Percentiles rank a stretch among this genome's conserved stretches.
These are phyloP conservation scores for Brachionus rubens DNA, from an alignment of 1,140 invertebrate species.

Conservation along the genomic window DNA sequence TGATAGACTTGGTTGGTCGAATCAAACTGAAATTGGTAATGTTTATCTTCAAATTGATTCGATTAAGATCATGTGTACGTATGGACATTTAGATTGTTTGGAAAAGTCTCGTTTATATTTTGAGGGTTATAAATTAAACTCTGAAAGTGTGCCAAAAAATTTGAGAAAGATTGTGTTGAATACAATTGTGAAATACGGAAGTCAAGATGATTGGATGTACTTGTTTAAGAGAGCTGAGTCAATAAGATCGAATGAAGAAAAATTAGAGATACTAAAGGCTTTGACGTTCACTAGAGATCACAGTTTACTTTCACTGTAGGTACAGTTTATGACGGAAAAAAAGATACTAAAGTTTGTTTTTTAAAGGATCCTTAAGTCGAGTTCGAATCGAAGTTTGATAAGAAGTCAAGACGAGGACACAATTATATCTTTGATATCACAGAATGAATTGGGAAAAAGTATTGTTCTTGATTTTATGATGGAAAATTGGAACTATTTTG, in stretches of 20 bases:
- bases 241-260: neutral
- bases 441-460: slow-evolving; percentile 70
- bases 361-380: slow-evolving; percentile 47
- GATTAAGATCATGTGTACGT: neutral
- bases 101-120: neutral
- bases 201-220: slow-evolving; percentile 13
- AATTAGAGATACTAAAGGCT: slow-evolving; percentile 4
- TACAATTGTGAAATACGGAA: slow-evolving; percentile 1
- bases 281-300: neutral
- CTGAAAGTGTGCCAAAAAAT: neutral
- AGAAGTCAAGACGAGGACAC: slow-evolving; percentile 68
- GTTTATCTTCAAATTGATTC: neutral
- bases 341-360: neutral
- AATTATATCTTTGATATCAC: slow-evolving; percentile 68
- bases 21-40: neutral
- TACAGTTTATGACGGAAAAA: too few species aligned
- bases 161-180: neutral
- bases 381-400: slow-evolving; percentile 68
- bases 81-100: slow-evolving; percentile 9
- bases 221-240: neutral
- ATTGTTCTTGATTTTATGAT: slow-evolving; percentile 75
- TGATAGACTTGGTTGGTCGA: neutral
- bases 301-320: slow-evolving; percentile 10
- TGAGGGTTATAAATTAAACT: neutral
- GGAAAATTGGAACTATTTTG: slow-evolving; percentile 69